Evolutionary conservation across 2,113 vertebrate genomes (phyloP), one percentile per base, ranked within the genome.

Genomic region (Callithrix jacchus): DNA sequence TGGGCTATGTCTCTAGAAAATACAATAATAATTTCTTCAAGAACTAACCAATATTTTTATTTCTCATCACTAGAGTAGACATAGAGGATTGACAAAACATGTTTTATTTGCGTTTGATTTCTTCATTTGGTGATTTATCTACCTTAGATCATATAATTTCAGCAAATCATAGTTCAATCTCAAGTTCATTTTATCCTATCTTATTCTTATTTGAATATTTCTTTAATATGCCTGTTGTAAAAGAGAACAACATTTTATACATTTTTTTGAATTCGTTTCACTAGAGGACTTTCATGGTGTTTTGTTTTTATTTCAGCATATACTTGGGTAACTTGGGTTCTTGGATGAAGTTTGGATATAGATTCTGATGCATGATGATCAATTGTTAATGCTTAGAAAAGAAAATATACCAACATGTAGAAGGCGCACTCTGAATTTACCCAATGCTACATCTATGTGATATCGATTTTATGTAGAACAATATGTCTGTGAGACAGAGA

Each of bases 301-400:
- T 91, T 45, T 95, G 37, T 40, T 84, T 81, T 89, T 80, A 87
- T 94, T 95, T 92, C 58, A 86, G 32, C 20, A 74, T 87, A 70
- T 42, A 47, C 40, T 58, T 90, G 47, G 7, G 27, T 70, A 87
- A 93, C 79, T 20, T 54, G 11, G 11, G 5, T 32, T 73, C 30
- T 89, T 56, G 35, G 32, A 89, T 10, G 40, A 87, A 89, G 2
- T 61, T 95, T 83, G 1, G 12, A 30, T 47, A 2, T 61, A 92
- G n/a, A 87, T 23, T 89, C 6, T 80, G 32, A n/a, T 47, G 21
- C 20, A 27, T 71, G 4, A 64, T 71, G 21, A 93, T 32, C 37
- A 76, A 70, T 2, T 94, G 11, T 9, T 85, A 3, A 17, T n/a
- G 70, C 14, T 9, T 68, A 6, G 49, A 96, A 86, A 73, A 47